phyloP scores from a whole-genome alignment of 2,888 invertebrate genomes.

The Lamellibrachia columna region DNA sequence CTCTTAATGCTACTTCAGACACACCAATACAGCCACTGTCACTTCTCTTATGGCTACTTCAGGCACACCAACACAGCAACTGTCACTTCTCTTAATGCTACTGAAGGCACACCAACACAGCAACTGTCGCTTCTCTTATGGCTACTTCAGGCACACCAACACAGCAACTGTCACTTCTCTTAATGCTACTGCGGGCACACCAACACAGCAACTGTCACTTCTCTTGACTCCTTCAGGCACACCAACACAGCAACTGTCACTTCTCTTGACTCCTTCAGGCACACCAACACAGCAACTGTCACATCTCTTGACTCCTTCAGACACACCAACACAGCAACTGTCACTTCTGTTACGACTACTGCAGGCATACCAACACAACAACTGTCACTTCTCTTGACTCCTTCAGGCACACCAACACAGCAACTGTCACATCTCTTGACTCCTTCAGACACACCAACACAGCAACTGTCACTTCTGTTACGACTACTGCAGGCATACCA shows the following conservation, averaged over 20 bases:
- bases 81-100: no score
- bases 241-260: neutral
- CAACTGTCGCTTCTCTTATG: no score
- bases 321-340: neutral
- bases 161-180: neutral
- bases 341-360: neutral
- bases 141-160: no score
- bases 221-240: neutral
- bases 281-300: neutral
- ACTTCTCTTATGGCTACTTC: neutral
- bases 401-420: neutral
- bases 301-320: neutral
- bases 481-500: no score
- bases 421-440: neutral
- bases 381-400: neutral
- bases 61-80: neutral
- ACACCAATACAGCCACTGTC: neutral
- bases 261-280: neutral
- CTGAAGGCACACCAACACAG: no score
- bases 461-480: no score
- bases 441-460: neutral
- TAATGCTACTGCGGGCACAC: neutral
- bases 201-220: neutral
- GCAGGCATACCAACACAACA: neutral
- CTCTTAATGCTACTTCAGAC: neutral